A percentile compares a stretch with the other conserved stretches of the same genome.
These are phyloP conservation scores for Zaprionus obscuricornis DNA, from an alignment of 2,888 invertebrate species.

Conservation along the genomic window DNA sequence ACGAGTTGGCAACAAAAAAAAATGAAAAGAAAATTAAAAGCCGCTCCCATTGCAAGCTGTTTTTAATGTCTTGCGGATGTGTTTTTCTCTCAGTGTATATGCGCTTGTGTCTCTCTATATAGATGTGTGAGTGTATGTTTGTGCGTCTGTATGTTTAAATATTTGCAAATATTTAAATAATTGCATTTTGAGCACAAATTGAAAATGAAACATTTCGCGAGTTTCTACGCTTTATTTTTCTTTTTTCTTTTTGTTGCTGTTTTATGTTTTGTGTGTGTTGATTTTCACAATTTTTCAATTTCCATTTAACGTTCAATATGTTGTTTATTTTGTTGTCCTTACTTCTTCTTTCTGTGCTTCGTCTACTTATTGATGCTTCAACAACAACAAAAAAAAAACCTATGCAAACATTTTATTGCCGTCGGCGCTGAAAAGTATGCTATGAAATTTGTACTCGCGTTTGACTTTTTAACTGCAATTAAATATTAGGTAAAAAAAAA, in stretches of 20 bases:
- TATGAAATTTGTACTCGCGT: conserved; percentile 15
- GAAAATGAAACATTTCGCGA: not conserved
- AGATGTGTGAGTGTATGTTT: conserved; percentile 12
- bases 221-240: too few relatives aligned
- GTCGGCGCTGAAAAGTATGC: conserved; percentile 25
- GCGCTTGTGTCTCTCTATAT: too few relatives aligned
- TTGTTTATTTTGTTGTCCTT: not conserved
- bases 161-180: conserved; percentile 1
- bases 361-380: conserved; percentile 5
- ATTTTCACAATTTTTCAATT: not conserved
- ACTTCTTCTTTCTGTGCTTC: not conserved
- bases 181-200: not conserved
- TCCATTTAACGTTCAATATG: not conserved
- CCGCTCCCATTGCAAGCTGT: conserved; percentile 23
- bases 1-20: conserved; percentile 28
- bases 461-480: conserved; percentile 4
- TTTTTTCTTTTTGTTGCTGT: too few relatives aligned
- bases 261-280: not conserved
- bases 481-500: too few relatives aligned
- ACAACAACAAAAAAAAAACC: conserved; percentile 9
- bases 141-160: not conserved
- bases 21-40: conserved; percentile 26
- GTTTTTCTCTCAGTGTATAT: too few relatives aligned
- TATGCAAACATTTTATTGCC: conserved; percentile 11
- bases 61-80: conserved; percentile 5